A percentile compares a stretch with the other conserved stretches of the same genome.
Evolutionary conservation across 1,140 invertebrate genomes (phyloP).

Genomic region (Procambarus clarkii): DNA sequence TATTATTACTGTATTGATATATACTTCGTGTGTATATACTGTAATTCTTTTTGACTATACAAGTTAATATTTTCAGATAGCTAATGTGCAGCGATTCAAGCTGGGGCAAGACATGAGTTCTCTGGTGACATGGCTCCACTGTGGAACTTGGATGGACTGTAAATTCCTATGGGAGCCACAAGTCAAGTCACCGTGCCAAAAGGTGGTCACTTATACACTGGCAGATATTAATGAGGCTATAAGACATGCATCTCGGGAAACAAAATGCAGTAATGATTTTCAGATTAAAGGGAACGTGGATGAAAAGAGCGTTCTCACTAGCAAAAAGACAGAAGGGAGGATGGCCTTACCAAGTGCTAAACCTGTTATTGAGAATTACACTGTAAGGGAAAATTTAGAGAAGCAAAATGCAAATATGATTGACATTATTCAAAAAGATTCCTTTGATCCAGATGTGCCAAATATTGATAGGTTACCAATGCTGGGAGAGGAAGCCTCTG

Average conservation of each 20-base stretch:
- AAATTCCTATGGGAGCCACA: conserved; percentile 37
- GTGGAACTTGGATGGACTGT: conserved; percentile 30
- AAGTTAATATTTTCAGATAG: conserved; percentile 21
- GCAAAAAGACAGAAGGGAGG: background rate
- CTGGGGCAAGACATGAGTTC: conserved; percentile 18
- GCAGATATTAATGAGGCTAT: background rate
- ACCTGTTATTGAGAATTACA: background rate
- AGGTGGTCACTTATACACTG: background rate
- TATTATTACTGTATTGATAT: too few species aligned
- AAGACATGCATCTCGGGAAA: background rate
- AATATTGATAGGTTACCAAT: background rate
- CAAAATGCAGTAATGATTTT: too few species aligned
- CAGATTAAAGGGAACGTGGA: background rate
- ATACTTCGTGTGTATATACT: too few species aligned
- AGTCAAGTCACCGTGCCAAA: conserved; percentile 17
- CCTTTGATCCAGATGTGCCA: conserved; percentile 23
- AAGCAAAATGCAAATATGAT: background rate
- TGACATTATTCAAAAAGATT: background rate
- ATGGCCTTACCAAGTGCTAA: background rate
- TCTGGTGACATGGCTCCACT: conserved; percentile 44
- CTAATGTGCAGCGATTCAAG: conserved; percentile 26
- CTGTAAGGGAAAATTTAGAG: too few species aligned
- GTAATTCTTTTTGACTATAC: too few species aligned
- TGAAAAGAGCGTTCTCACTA: background rate
- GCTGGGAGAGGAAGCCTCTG: background rate